phyloP scores from a whole-genome alignment of 2,888 invertebrate species.

The Gnatocerus cornutus region DNA sequence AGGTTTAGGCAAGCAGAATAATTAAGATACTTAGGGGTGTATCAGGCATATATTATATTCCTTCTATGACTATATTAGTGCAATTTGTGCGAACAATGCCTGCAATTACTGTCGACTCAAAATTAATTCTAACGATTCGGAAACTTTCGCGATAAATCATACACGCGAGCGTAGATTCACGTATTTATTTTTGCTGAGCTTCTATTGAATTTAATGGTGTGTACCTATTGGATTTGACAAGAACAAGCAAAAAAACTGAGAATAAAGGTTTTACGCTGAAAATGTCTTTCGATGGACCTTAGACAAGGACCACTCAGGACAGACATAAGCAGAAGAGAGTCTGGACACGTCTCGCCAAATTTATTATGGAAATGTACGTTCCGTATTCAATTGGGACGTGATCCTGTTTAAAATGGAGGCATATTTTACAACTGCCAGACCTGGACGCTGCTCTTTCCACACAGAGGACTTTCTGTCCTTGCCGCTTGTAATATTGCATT shows the following conservation, averaged over 20 bases:
- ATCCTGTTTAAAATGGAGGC: conserved; percentile 70
- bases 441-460: conserved; percentile 47
- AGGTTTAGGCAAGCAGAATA: conserved; percentile 51
- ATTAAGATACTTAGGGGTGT: conserved; percentile 50
- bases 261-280: neutral
- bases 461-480: conserved; percentile 28
- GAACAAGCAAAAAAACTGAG: conserved; percentile 4
- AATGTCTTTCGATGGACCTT: conserved; percentile 30
- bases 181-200: conserved; percentile 17
- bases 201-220: conserved; percentile 21
- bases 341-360: conserved; percentile 68
- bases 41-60: conserved; percentile 51
- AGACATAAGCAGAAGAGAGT: conserved; percentile 56
- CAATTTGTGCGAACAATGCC: conserved; percentile 45
- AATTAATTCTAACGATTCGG: conserved; percentile 32
- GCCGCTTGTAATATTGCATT: conserved; percentile 12
- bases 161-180: neutral
- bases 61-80: conserved; percentile 50
- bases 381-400: conserved; percentile 70
- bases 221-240: neutral
- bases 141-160: conserved; percentile 32
- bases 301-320: conserved; percentile 34
- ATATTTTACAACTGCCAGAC: conserved; percentile 65
- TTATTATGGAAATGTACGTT: conserved; percentile 71
- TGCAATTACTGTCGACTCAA: conserved; percentile 42